phyloP scores from a whole-genome alignment of 2,888 invertebrate species.

The Hesperia comma region DNA sequence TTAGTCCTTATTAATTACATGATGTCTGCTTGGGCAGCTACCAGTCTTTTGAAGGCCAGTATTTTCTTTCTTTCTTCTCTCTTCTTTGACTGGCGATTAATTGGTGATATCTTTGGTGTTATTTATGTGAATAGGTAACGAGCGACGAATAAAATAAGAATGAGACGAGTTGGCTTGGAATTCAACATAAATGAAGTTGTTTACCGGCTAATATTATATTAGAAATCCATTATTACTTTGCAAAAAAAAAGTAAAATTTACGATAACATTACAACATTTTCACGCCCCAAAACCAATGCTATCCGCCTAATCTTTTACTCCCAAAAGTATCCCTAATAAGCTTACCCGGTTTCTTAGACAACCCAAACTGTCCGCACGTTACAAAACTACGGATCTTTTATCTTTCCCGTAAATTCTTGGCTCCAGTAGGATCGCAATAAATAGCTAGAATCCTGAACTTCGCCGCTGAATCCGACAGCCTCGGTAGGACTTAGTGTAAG shows the following conservation, averaged over 20 bases:
- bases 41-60: no score
- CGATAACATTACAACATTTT: not conserved
- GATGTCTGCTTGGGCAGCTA: no score
- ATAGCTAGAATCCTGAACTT: slow-evolving; percentile 80
- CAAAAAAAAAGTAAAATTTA: not conserved
- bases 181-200: no score
- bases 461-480: slow-evolving; percentile 68
- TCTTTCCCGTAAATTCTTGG: slow-evolving; percentile 75
- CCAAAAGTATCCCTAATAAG: slow-evolving; percentile 24
- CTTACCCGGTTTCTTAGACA: slow-evolving; percentile 15
- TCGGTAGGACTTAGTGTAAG: slow-evolving; percentile 66
- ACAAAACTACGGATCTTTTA: slow-evolving; percentile 58
- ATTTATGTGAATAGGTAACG: no score
- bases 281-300: not conserved
- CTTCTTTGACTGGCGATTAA: no score
- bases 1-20: no score
- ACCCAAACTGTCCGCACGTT: slow-evolving; percentile 24
- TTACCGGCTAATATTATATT: no score
- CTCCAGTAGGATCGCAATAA: slow-evolving; percentile 76
- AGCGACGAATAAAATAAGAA: no score
- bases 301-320: slow-evolving; percentile 22
- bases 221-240: no score
- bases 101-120: no score
- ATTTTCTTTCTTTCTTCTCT: no score
- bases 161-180: no score